Evolutionary conservation across 2,113 vertebrate species (phyloP), one percentile per base, ranked within the genome.

Genomic region (Anoura caudifer): DNA sequence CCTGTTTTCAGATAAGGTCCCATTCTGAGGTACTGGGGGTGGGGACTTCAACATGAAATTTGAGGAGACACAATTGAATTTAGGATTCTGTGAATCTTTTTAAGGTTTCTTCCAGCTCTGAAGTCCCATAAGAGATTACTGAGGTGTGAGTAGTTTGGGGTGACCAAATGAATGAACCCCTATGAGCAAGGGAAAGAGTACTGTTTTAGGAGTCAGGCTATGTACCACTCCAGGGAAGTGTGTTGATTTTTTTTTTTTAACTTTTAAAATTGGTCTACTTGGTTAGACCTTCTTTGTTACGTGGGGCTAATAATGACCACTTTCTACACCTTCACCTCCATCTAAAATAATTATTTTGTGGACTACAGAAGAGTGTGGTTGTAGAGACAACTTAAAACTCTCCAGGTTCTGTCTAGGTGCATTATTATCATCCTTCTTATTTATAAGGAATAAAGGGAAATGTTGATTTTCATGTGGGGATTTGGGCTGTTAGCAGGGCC

Each of bases 401-500:
- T 47, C 28, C 4, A 65, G 50, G 12, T 38, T 63, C 73, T 84
- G 31, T 69, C 59, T 88, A 33, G 43, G 43, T 54, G 33, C 33
- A 14, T 80, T 36, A n/a, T 85, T 90, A 45, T 72, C 24, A 33
- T 90, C 41, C 24, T 47, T 20, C 47, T 81, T 70, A 33, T 86
- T 88, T 88, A 43, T 59, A 82, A 80, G 63, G 67, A 76, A 76
- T 79, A 77, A 59, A 89, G 47, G 20, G 13, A 38, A 79, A 54
- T 61, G 52, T n/a, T 70, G 90, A 11, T 7, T 45, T 73, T 85
- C 22, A 12, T 4, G 4, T 59, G n/a, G 59, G 85, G 52, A 81
- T 36, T 79, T 22, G 24, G 73, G 76, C 86, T 65, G n/a, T 63
- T 95, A 90, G 95, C 88, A 87, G 94, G 76, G 65, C 84, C 91